A percentile compares a stretch with the other conserved stretches of the same genome.
phyloP scores from a whole-genome alignment of 2,888 invertebrate genomes.

The Melolontha melolontha region DNA sequence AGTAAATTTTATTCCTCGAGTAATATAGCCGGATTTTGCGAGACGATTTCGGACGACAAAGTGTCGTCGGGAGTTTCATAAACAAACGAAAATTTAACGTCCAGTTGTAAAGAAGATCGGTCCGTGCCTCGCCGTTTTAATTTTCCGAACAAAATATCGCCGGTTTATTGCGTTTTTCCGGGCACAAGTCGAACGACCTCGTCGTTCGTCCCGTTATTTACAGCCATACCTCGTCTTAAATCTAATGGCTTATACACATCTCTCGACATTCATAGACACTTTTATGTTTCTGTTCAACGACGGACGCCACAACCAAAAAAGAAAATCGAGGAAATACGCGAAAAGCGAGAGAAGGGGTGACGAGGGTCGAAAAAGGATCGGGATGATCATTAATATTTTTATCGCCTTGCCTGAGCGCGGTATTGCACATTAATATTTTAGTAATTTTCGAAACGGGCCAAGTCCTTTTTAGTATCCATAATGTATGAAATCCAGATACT shows the following conservation, averaged over 20 bases:
- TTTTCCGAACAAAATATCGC: conserved; percentile 33
- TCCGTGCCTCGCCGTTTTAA: conserved; percentile 25
- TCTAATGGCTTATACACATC: conserved; percentile 43
- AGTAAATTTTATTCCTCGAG: conserved; percentile 9
- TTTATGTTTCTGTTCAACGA: conserved; percentile 27
- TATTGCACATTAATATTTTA: conserved; percentile 25
- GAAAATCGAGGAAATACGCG: conserved; percentile 4
- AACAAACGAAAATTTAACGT: conserved; percentile 38
- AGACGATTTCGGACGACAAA: conserved; percentile 11
- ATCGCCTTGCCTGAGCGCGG: conserved; percentile 14
- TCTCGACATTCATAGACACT: conserved; percentile 33
- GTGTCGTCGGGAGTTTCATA: conserved; percentile 35
- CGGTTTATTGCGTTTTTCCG: conserved; percentile 46
- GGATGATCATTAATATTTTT: conserved; percentile 27
- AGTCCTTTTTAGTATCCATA: conserved; percentile 18
- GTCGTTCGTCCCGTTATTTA: conserved; percentile 53
- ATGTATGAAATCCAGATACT: conserved; percentile 13
- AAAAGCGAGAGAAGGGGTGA: not conserved
- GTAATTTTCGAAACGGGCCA: conserved; percentile 27
- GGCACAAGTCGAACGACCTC: conserved; percentile 47
- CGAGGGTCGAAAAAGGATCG: conserved; percentile 5
- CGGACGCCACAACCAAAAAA: conserved; percentile 13
- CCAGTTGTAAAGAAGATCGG: conserved; percentile 30
- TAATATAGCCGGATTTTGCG: not conserved
- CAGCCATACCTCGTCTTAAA: conserved; percentile 53